phyloP scores from a whole-genome alignment of 35 echinoderm and acorn worm species.

The Chiridota heheva region DNA sequence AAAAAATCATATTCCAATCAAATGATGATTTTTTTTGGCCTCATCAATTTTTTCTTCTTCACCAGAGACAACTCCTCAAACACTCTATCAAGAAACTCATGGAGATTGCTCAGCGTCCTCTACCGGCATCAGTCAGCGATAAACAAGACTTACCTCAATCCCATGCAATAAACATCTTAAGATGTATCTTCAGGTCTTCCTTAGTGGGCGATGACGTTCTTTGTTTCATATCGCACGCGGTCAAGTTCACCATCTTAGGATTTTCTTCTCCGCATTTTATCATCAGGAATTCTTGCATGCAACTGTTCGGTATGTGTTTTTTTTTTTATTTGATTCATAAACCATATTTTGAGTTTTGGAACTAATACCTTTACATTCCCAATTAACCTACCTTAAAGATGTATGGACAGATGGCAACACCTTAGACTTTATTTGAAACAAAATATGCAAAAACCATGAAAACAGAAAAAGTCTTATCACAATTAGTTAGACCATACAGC shows the following conservation, averaged over 20 bases:
- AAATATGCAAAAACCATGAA: too few relatives aligned
- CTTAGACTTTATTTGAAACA: too few relatives aligned
- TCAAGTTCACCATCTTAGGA: conserved; percentile 71
- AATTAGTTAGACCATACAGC: too few relatives aligned
- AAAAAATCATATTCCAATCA: neutral
- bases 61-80: conserved; percentile 77
- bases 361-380: too few relatives aligned
- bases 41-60: neutral
- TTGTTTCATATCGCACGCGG: conserved; percentile 51
- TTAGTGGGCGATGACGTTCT: conserved; percentile 57
- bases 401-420: too few relatives aligned
- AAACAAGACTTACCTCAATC: conserved; percentile 84
- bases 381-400: too few relatives aligned
- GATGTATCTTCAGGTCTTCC: conserved; percentile 71
- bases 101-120: conserved; percentile 60
- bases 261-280: conserved; percentile 71
- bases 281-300: conserved; percentile 82
- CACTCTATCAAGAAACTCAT: conserved; percentile 57
- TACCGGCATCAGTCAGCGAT: conserved; percentile 52
- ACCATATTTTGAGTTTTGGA: neutral
- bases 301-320: conserved; percentile 70
- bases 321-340: neutral
- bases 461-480: too few relatives aligned
- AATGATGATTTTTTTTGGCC: neutral
- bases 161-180: conserved; percentile 82